Base-by-base conservation (phyloP, 2,797 vertebrate species). In the Hippopotamyrus pictus region DNA sequence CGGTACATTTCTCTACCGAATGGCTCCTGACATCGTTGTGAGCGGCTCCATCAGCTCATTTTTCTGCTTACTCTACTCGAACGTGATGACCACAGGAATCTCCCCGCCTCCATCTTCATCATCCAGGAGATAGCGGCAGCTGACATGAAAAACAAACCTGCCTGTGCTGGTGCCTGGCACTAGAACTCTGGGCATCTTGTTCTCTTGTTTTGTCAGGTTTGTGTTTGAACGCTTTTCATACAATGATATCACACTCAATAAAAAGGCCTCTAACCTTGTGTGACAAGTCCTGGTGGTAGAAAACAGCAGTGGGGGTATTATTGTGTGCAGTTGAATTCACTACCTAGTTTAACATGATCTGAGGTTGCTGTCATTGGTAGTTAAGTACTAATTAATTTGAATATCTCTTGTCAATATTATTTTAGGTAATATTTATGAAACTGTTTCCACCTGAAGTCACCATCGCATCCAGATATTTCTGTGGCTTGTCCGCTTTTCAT, bases 51-150 rank as follows among this genome's bases (percentile, higher is more conserved):
- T 88, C 73, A 83, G 88, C 76, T 50, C 54, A 65, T 89, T 89
- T 82, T 83, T 89, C 76, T 89, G n/a, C 89, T 88, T 7, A 33
- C 37, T 88, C 62, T 89, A 11, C 33, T 19, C n/a, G 17, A 85
- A 86, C 25, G 6, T 37, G 48, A 5, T 9, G 7, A 41, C 59
- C 84, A 53, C 87, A 88, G 62, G 50, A 33, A 65, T 88, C 59
- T 88, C 51, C 17, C 5, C 8, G 3, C 29, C 54, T 44, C 29
- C 57, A 12, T 62, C 12, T 22, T 29, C n/a, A 37, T 87, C 22
- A 3, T 19, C 7, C 8, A 4, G 54, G 51, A 59, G 29, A 87
- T 46, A 44, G 33, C 33, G 2, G 57, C 29, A 19, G 22, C 84
- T 86, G 11, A 46, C 54, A 44, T 1, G 3, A 65, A 88, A 57